Evolutionary conservation across 2,797 vertebrate species (phyloP).

Genomic region (Poliocrania exsul): DNA sequence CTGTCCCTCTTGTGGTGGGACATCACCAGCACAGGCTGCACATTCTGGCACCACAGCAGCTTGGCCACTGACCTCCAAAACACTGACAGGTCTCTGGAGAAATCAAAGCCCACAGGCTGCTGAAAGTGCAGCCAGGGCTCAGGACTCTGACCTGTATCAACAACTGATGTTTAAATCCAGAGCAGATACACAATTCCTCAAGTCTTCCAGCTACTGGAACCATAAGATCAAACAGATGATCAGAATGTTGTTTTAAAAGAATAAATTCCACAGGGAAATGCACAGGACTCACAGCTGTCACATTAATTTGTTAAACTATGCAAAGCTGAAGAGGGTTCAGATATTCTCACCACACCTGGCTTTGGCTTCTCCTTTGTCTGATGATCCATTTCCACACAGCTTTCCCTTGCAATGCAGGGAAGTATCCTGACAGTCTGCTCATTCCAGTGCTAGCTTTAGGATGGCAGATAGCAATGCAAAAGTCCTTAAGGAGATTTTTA

Average conservation of each 20-base stretch:
- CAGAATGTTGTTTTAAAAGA: not conserved
- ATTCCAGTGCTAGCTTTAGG: not conserved
- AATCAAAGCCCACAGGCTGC: not conserved
- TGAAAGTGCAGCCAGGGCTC: not conserved
- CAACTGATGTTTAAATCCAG: not conserved
- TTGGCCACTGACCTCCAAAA: not conserved
- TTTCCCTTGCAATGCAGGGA: not conserved
- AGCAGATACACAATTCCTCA: not conserved
- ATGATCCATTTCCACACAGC: not conserved
- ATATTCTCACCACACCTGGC: not conserved
- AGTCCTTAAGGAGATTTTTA: not conserved
- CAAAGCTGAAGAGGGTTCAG: not conserved
- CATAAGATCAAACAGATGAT: not conserved
- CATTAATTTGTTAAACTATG: not conserved
- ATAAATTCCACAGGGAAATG: not conserved
- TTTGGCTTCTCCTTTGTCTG: not conserved
- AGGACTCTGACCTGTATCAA: not conserved
- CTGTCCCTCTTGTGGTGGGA: too few relatives aligned
- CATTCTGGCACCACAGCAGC: not conserved
- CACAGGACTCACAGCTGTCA: not conserved
- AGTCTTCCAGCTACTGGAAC: not conserved
- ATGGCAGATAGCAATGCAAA: not conserved
- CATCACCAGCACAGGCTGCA: not conserved
- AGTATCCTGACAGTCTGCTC: not conserved
- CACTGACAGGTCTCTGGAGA: not conserved